Conservation (phyloP, 2,113 vertebrate species). For the Macrotus californicus region DNA sequence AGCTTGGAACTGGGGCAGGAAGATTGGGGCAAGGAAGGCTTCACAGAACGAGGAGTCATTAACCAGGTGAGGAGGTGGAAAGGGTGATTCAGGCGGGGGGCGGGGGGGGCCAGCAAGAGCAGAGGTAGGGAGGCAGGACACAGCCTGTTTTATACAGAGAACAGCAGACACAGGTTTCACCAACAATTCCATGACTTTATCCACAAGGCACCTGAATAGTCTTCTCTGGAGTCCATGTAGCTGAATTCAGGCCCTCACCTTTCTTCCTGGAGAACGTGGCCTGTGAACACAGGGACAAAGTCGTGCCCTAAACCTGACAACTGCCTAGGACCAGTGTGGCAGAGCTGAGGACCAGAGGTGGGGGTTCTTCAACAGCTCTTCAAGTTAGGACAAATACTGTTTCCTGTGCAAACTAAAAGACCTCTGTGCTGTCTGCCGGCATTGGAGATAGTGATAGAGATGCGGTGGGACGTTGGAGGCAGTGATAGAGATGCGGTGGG, state of each 20-base stretch:
- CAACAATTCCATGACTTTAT: background rate
- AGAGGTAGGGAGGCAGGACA: accelerated
- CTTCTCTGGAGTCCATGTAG: background rate
- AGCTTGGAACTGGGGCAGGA: background rate
- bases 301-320: background rate
- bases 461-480: no score
- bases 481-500: no score
- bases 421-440: no score
- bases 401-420: background rate
- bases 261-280: background rate
- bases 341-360: background rate
- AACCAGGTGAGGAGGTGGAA: background rate
- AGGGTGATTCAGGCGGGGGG: background rate
- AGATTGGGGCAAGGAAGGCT: background rate
- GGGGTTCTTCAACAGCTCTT: background rate
- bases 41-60: background rate
- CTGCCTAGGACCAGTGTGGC: background rate
- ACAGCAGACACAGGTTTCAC: background rate
- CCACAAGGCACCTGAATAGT: no score
- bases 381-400: background rate
- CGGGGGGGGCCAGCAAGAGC: background rate
- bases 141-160: background rate
- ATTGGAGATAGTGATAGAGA: background rate
- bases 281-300: background rate
- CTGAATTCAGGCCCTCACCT: background rate